Evolutionary conservation across 1,140 invertebrate species (phyloP), one percentile per base, ranked within the genome.

Genomic region (Rhyacophila brunnea): DNA sequence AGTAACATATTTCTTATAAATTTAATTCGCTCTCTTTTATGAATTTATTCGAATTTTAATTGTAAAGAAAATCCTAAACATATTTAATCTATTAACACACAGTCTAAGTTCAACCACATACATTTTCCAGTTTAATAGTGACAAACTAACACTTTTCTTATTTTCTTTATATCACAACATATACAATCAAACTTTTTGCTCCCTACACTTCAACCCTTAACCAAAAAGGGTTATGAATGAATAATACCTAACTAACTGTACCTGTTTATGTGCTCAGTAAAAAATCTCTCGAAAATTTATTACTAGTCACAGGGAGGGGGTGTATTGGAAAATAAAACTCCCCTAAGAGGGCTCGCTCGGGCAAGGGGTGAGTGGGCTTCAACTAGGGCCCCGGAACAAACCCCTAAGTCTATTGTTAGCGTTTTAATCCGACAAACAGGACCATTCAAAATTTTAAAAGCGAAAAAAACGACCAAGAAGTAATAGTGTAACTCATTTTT

Each of bases 231-330:
- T 60, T 64, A 64, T 64, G 62, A 64, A 64, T 64, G 62, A 64
- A 64, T 64, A 64, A 64, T 57, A 53, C 53, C 51, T 20, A 60
- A 53, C 57, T 64, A 55, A 49, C 53, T 54, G 62, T 64, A 64
- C 62, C 62, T 64, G 62, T 64, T 64, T 64, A 60, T 64, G 47
- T 60, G 62, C 43, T 46, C 40, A 64, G 59, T n/a, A 28, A 28
- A 28, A 64, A 64, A 64, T 60, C 62, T 64, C 62, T 64, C 53
- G 46, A 64, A 64, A 64, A 64, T 64, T 64, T 64, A 64, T 64
- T 64, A 60, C 44, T 47, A 48, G 40, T 14, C 43, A 6, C 40
- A 15, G 13, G 23, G 47, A 45, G 53, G 57, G 62, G 45, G 62
- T 60, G 58, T 35, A 20, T 44, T 28, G 18, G 45, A 64, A 64